These are phyloP conservation scores for Zalophus californianus DNA, from an alignment of 2,797 vertebrate genomes.

Conservation along the genomic window DNA sequence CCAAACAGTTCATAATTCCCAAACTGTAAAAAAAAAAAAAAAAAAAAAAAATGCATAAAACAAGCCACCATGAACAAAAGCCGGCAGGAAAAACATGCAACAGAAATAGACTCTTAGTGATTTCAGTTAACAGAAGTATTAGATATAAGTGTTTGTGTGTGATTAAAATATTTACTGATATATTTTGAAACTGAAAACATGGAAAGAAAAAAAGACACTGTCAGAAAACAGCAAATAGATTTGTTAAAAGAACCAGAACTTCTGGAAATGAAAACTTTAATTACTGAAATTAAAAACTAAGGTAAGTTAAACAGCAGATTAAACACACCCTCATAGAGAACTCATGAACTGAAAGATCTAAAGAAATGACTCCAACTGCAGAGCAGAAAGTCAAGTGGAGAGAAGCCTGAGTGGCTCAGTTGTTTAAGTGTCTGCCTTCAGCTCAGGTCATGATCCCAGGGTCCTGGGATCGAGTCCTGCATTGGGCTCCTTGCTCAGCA, in stretches of 20 bases:
- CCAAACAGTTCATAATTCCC: neutral
- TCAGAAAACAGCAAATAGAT: neutral
- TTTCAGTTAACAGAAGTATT: neutral
- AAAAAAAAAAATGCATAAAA: neutral
- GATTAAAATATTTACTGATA: neutral
- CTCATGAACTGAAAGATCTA: neutral
- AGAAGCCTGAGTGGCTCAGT: neutral
- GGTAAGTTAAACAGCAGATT: neutral
- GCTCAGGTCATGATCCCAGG: no score
- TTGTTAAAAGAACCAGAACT: neutral
- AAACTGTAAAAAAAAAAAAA: neutral
- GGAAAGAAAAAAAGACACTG: neutral
- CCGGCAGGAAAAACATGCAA: neutral
- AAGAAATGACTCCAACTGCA: neutral
- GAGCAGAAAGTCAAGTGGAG: neutral
- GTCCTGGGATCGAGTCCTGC: no score
- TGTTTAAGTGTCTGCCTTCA: no score
- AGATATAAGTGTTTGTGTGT: neutral
- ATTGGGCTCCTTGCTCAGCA: no score
- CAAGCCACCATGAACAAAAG: neutral
- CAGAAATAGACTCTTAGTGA: neutral
- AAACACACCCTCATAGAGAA: conserved; percentile 19
- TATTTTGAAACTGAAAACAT: neutral
- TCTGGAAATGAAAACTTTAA: conserved; percentile 43
- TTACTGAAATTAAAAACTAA: conserved; percentile 25